Evolutionary conservation across 2,888 invertebrate species (phyloP).

Genomic region (Lucinisca nassula): DNA sequence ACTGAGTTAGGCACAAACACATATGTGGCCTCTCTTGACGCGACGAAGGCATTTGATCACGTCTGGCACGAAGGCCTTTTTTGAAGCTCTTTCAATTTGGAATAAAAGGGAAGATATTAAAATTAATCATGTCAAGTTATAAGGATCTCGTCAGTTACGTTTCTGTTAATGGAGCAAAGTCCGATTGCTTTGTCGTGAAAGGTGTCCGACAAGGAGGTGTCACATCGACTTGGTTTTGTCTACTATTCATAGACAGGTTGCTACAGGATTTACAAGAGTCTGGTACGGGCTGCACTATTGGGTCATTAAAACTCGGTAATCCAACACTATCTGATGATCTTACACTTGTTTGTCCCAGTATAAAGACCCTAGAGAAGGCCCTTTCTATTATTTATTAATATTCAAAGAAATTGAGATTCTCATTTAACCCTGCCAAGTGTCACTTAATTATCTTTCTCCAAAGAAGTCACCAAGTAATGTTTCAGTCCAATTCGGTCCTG

Average conservation of each 20-base stretch:
- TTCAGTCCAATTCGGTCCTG: background rate
- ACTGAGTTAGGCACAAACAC: background rate
- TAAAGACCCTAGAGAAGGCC: background rate
- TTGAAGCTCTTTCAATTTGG: background rate
- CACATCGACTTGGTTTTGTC: conserved; percentile 22
- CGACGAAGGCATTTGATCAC: background rate
- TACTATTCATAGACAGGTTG: conserved; percentile 22
- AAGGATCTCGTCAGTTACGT: background rate
- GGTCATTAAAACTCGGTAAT: conserved; percentile 1
- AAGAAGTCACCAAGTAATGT: background rate
- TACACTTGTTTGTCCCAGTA: background rate
- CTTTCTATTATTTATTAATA: background rate
- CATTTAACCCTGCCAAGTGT: conserved; percentile 8
- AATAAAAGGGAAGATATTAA: background rate
- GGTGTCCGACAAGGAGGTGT: conserved; percentile 31
- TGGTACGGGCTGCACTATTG: background rate
- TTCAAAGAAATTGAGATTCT: conserved; percentile 18
- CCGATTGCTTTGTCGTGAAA: background rate
- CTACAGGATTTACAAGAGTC: background rate
- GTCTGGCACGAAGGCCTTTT: background rate
- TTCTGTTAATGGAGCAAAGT: background rate
- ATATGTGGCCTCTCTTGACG: background rate
- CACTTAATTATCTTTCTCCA: background rate
- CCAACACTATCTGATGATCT: conserved; percentile 33
- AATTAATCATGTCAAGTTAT: background rate